Evolutionary conservation across 2,113 vertebrate species (phyloP), one percentile per base, ranked within the genome.

Genomic region (Oreotrochilus melanogaster): DNA sequence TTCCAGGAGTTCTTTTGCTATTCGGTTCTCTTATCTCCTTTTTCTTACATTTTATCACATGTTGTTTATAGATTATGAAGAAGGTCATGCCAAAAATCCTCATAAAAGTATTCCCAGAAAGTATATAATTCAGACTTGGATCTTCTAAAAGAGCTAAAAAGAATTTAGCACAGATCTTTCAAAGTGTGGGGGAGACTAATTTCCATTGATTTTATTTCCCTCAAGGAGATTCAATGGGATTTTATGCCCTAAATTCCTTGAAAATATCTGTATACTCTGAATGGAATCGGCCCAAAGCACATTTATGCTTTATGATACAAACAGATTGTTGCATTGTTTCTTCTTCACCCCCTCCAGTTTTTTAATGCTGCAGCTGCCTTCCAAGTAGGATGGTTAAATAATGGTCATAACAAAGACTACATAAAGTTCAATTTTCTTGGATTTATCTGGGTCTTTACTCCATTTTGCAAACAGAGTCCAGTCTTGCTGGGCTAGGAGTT

Each of bases 291-390:
- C 94, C 89, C 75, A 94, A 96, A 96, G 82, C 85, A 92, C 92
- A 88, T 93, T 96, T 88, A 92, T 90, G 81, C 89, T 84, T 96
- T 92, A 88, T 74, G 95, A 97, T 93, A 95, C 81, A 94, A 95
- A 95, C 82, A 94, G 92, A 96, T 86, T 80, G 64, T 76, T 95
- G 81, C 53, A 96, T 96, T 97, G 88, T 96, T 95, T 96, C 88
- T 93, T 60, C 66, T 53, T 92, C 78, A 88, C 78, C 89, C 92
- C 93, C 89, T 92, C 92, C 85, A 83, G 92, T 92, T 96, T 95
- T 91, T 94, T 88, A 94, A 93, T 86, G 85, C 88, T 96, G 91
- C 71, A 62, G 48, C 92, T 88, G 37, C 74, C 95, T 96, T 94
- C 92, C 89, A 94, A 93, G 92, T 39, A 94, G 89, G 51, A 67